Percentiles rank a stretch among this genome's conserved stretches.
Evolutionary conservation across 35 echinoderm and acorn worm species (phyloP).

Genomic region (Apostichopus californicus): DNA sequence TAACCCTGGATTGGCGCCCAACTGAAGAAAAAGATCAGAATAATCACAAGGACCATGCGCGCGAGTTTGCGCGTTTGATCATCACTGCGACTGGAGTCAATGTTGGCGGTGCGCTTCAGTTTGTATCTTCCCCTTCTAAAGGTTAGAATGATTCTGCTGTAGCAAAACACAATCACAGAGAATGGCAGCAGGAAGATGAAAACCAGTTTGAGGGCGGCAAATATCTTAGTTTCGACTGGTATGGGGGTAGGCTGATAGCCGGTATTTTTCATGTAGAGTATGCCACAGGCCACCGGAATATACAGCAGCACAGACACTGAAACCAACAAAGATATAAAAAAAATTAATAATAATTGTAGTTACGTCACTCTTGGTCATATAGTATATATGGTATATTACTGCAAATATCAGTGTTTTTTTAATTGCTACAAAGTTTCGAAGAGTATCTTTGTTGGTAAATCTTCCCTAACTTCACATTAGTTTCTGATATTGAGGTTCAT

Average conservation of each 20-base stretch:
- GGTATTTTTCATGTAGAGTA: not conserved
- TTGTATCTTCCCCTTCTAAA: slow-evolving; percentile 38
- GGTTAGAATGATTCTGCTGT: slow-evolving; percentile 29
- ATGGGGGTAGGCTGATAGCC: not conserved
- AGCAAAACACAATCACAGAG: slow-evolving; percentile 35
- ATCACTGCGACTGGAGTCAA: not conserved
- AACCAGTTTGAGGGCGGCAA: not conserved
- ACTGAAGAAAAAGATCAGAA: slow-evolving; percentile 38
- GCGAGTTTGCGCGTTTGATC: slow-evolving; percentile 37
- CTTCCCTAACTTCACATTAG: too few relatives aligned
- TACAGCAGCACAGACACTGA: slow-evolving; percentile 26
- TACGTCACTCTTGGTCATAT: too few relatives aligned
- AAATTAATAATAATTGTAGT: not conserved
- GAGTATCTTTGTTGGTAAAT: too few relatives aligned
- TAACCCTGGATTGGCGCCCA: slow-evolving; percentile 42
- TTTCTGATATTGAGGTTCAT: too few relatives aligned
- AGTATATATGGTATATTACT: not conserved
- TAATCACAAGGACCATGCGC: slow-evolving; percentile 41
- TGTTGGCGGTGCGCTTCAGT: slow-evolving; percentile 31
- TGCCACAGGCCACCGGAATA: slow-evolving; percentile 24
- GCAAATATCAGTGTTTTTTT: not conserved
- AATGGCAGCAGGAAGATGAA: slow-evolving; percentile 45
- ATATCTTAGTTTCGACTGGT: slow-evolving; percentile 24
- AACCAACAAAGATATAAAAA: not conserved
- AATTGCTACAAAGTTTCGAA: too few relatives aligned